Percentiles rank a stretch among this genome's conserved stretches.
Conservation (phyloP, 1,140 invertebrate species). For the Schmidtea mediterranea region DNA sequence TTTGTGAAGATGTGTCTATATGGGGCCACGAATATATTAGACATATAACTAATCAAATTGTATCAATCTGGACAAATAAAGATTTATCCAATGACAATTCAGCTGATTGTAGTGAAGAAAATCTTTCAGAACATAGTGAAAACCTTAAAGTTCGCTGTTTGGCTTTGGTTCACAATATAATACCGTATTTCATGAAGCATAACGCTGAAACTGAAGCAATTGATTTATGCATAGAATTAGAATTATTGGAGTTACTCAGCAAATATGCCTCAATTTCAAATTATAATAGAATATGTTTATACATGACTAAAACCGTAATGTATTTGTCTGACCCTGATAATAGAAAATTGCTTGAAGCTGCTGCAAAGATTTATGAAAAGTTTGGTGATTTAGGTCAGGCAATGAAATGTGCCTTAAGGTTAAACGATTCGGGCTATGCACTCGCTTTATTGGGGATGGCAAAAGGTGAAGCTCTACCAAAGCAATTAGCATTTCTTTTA, state of each 20-base stretch:
- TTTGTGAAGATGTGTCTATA: constrained; percentile 55
- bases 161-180: no score
- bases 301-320: constrained; percentile 77
- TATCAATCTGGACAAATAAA: background rate
- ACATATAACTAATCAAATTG: constrained; percentile 3
- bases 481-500: constrained; percentile 86
- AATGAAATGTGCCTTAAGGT: constrained; percentile 65
- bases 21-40: constrained; percentile 99
- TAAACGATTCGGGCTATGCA: constrained; percentile 59
- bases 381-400: constrained; percentile 80
- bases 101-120: no score
- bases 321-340: constrained; percentile 95
- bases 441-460: constrained; percentile 29
- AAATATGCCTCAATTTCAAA: constrained; percentile 48
- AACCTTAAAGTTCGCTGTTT: no score
- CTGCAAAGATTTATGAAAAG: constrained; percentile 59
- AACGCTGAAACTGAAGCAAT: constrained; percentile 98
- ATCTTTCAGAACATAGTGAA: no score
- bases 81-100: background rate
- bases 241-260: constrained; percentile 52
- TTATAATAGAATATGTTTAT: constrained; percentile 73
- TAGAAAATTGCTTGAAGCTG: constrained; percentile 51
- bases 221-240: constrained; percentile 90
- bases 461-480: constrained; percentile 19
- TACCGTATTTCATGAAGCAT: constrained; percentile 94